Percentiles rank a stretch among this genome's conserved stretches.
These are phyloP conservation scores for Varanus salvator DNA, from an alignment of 2,113 vertebrate genomes.

Conservation along the genomic window DNA sequence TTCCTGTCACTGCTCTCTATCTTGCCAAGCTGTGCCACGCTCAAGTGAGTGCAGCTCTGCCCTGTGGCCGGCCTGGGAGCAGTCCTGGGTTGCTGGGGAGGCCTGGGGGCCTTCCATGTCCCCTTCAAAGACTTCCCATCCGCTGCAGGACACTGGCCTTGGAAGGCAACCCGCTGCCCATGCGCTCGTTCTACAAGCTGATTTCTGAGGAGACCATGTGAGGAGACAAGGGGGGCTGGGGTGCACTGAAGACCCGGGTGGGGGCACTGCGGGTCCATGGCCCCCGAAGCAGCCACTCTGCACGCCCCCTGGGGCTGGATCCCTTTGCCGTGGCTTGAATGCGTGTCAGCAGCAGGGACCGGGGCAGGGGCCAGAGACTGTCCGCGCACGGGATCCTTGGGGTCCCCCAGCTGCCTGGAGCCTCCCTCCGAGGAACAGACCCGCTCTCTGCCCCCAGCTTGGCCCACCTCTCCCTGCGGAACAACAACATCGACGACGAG, in stretches of 20 bases:
- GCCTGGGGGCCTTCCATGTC: fast-evolving
- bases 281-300: too few species aligned
- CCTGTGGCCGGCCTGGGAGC: not conserved
- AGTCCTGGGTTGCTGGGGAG: not conserved
- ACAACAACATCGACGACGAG: conserved; percentile 79
- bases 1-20: not conserved
- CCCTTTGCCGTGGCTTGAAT: too few species aligned
- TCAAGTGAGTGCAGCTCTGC: conserved; percentile 3
- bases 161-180: conserved; percentile 82
- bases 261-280: not conserved
- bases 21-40: not conserved
- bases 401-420: not conserved
- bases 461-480: conserved; percentile 82
- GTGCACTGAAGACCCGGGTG: not conserved
- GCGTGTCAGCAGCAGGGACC: too few species aligned
- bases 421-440: not conserved
- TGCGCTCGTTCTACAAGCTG: conserved; percentile 80
- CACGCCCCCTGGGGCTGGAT: too few species aligned
- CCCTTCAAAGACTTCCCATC: too few species aligned
- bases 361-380: not conserved
- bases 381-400: fast-evolving
- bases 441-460: conserved; percentile 69
- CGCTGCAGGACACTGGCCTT: conserved; percentile 78
- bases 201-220: conserved; percentile 80
- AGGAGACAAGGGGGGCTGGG: conserved; percentile 46